phyloP scores from a whole-genome alignment of 2,888 invertebrate genomes.

The Julus scandinavius region DNA sequence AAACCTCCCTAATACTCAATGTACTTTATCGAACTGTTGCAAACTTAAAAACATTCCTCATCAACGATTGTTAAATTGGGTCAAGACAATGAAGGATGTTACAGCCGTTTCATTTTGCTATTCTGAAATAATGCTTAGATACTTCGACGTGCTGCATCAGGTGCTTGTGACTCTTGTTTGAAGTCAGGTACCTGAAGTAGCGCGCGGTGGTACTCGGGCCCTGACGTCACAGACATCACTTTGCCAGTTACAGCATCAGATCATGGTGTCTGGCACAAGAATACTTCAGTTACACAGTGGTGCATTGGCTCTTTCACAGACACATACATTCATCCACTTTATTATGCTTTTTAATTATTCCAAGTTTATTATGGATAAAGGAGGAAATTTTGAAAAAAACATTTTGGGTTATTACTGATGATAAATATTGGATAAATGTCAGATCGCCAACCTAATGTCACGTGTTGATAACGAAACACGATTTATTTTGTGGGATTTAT shows the following conservation, averaged over 20 bases:
- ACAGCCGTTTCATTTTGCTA: not conserved
- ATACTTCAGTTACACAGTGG: not conserved
- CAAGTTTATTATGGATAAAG: too few species aligned
- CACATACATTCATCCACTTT: not conserved
- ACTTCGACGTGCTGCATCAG: slow-evolving; percentile 86
- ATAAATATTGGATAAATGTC: too few species aligned
- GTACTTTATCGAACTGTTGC: not conserved
- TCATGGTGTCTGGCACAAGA: not conserved
- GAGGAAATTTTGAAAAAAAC: too few species aligned
- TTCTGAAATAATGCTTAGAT: slow-evolving; percentile 63
- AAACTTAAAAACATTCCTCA: too few species aligned
- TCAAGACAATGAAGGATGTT: not conserved
- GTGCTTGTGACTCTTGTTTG: slow-evolving; percentile 81
- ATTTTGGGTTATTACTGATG: too few species aligned
- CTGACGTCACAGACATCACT: not conserved
- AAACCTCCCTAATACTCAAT: not conserved
- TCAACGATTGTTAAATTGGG: not conserved
- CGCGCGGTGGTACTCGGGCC: slow-evolving; percentile 81
- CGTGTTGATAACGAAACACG: not conserved
- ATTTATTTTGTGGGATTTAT: slow-evolving; percentile 2
- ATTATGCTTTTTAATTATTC: too few species aligned
- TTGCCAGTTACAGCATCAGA: not conserved
- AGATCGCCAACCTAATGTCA: too few species aligned
- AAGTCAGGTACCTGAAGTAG: slow-evolving; percentile 99
- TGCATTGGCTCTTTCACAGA: not conserved